A percentile compares a stretch with the other conserved stretches of the same genome.
Evolutionary conservation across 2,888 invertebrate species (phyloP).

Genomic region (Drosophila borealis): DNA sequence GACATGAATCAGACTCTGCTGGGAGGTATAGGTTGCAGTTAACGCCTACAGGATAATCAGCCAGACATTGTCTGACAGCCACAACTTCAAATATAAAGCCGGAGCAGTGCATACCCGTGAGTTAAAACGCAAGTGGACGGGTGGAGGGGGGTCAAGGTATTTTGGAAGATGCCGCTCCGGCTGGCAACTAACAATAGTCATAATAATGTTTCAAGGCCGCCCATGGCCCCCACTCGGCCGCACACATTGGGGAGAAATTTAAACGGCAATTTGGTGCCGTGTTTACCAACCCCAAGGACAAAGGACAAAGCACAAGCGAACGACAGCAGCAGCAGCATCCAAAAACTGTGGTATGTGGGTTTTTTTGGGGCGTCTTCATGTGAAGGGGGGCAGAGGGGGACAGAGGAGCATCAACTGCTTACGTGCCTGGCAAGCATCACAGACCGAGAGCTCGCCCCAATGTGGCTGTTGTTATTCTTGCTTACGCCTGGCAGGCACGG

Average conservation of each 20-base stretch:
- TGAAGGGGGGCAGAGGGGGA: background rate
- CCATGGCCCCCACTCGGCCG: slow-evolving; percentile 43
- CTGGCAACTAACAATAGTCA: slow-evolving; percentile 60
- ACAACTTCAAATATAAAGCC: slow-evolving; percentile 73
- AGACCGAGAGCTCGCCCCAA: slow-evolving; percentile 13
- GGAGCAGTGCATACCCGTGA: slow-evolving; percentile 1
- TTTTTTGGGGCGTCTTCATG: slow-evolving; percentile 39
- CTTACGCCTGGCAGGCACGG: slow-evolving; percentile 41
- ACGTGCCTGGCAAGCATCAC: slow-evolving; percentile 68
- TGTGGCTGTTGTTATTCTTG: slow-evolving; percentile 36
- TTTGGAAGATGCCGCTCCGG: slow-evolving; percentile 15
- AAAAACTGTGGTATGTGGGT: slow-evolving; percentile 56
- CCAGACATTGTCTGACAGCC: slow-evolving; percentile 65
- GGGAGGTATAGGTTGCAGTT: slow-evolving; percentile 64
- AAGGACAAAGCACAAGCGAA: slow-evolving; percentile 31
- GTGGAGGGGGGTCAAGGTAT: slow-evolving; percentile 16
- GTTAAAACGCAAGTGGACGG: background rate
- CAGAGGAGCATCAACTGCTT: slow-evolving; percentile 63
- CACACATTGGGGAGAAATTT: slow-evolving; percentile 74
- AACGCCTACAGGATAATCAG: slow-evolving; percentile 58
- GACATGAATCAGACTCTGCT: slow-evolving; percentile 56
- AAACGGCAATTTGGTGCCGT: slow-evolving; percentile 80
- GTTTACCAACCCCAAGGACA: slow-evolving; percentile 80
- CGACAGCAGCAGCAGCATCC: slow-evolving; percentile 57
- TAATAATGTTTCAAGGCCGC: slow-evolving; percentile 78